These are phyloP conservation scores for Psilopogon haemacephalus DNA, from an alignment of 2,113 vertebrate genomes.

Conservation along the genomic window DNA sequence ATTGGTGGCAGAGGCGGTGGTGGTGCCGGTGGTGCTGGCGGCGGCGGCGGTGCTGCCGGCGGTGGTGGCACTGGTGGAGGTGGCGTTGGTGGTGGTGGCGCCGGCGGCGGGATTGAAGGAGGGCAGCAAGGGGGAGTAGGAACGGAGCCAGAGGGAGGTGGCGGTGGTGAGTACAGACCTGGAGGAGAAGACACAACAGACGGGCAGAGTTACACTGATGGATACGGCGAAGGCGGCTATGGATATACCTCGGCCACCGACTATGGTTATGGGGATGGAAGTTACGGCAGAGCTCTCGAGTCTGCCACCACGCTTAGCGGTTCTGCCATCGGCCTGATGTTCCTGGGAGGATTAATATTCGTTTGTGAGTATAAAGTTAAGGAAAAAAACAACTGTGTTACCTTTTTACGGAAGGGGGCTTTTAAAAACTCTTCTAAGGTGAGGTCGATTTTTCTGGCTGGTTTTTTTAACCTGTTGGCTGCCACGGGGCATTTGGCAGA, in stretches of 20 bases:
- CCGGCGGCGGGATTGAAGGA: neutral
- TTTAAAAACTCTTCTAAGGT: neutral
- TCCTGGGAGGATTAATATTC: constrained; percentile 75
- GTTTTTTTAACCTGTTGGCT: neutral
- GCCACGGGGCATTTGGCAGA: neutral
- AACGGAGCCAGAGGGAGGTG: neutral
- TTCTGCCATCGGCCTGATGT: constrained; percentile 75
- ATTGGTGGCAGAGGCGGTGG: neutral
- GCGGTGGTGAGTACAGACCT: neutral
- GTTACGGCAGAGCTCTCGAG: fast-evolving
- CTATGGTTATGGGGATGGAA: fast-evolving
- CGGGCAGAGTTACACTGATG: fast-evolving
- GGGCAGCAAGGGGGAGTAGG: neutral
- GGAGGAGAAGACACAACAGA: neutral
- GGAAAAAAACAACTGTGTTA: neutral
- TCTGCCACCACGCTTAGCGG: constrained; percentile 54
- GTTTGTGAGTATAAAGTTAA: constrained; percentile 77
- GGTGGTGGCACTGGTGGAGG: fast-evolving
- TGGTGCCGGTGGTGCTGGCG: fast-evolving
- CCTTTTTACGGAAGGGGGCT: neutral
- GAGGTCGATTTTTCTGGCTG: neutral
- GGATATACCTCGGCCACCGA: neutral
- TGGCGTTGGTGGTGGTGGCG: neutral
- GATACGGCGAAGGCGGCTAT: fast-evolving
- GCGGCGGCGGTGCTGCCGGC: fast-evolving